Percentiles rank a stretch among this genome's conserved stretches.
Conservation (phyloP, 92 coral and sea anemone species). For the Ricordea florida region DNA sequence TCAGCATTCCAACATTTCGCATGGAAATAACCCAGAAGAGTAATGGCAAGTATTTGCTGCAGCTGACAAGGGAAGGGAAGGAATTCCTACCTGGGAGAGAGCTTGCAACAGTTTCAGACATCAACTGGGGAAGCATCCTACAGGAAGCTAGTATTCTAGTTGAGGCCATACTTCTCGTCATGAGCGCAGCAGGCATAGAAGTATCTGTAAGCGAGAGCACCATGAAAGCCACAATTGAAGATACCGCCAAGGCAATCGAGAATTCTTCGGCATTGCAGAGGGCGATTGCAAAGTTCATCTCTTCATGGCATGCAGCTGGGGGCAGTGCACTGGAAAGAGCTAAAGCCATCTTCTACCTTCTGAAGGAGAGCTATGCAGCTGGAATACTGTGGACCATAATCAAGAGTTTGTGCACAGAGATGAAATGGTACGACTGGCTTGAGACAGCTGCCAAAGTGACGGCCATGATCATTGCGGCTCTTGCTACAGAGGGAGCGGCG, state of each 20-base stretch:
- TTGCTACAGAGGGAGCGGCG: constrained; percentile 34
- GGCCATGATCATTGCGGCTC: constrained; percentile 50
- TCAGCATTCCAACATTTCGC: constrained; percentile 33
- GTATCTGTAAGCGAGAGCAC: constrained; percentile 14
- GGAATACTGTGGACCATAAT: constrained; percentile 59
- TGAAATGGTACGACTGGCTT: constrained; percentile 61
- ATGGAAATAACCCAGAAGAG: constrained; percentile 38
- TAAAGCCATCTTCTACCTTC: constrained; percentile 51
- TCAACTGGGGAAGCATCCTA: constrained; percentile 40
- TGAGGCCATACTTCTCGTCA: constrained; percentile 47
- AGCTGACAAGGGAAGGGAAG: constrained; percentile 13
- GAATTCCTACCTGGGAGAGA: constrained; percentile 15
- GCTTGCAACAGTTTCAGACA: constrained; percentile 17
- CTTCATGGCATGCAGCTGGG: constrained; percentile 56
- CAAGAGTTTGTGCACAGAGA: constrained; percentile 50
- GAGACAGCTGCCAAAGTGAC: constrained; percentile 54
- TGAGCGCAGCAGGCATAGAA: constrained; percentile 53
- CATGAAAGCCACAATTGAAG: constrained; percentile 22
- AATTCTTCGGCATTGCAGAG: constrained; percentile 14
- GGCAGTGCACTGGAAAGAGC: constrained; percentile 22
- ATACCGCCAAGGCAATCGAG: constrained; percentile 37
- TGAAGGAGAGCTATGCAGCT: constrained; percentile 15
- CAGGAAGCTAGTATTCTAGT: constrained; percentile 64
- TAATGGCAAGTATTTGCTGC: constrained; percentile 17
- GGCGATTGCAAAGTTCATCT: constrained; percentile 37